phyloP scores from a whole-genome alignment of 2,888 invertebrate species.

The Oasisia sp. region DNA sequence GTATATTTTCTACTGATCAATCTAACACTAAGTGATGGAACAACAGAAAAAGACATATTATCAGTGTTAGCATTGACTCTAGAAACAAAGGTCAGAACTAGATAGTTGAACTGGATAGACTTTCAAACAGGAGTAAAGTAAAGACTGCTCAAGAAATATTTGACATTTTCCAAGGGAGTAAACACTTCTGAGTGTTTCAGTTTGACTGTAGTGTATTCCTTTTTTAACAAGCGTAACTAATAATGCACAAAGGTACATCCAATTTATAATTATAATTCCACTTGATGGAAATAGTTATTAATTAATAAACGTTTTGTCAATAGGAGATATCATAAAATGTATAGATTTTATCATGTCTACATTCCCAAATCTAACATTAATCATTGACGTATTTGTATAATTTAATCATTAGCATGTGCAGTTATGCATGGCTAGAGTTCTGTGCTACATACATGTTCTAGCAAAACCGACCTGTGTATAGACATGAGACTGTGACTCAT shows the following conservation, averaged over 20 bases:
- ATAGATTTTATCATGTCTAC: background rate
- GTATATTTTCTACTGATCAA: no score
- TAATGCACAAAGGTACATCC: background rate
- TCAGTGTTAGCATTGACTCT: no score
- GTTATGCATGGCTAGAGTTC: background rate
- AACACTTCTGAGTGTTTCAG: background rate
- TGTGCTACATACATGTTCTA: background rate
- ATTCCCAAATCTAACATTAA: background rate
- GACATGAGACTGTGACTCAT: background rate
- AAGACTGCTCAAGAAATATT: no score
- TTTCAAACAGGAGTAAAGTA: no score
- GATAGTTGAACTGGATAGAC: no score
- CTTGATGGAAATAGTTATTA: background rate
- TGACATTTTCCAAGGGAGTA: background rate
- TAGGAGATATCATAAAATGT: background rate
- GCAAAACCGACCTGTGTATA: background rate
- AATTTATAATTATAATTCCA: background rate
- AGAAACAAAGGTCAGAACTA: no score
- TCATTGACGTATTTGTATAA: background rate
- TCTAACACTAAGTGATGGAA: no score
- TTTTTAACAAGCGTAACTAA: background rate
- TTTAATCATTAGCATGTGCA: no score
- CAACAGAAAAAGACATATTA: no score
- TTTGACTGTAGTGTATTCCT: background rate
- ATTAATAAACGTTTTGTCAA: background rate